Evolutionary conservation across 2,888 invertebrate species (phyloP).

Genomic region (Osmoderma eremita): DNA sequence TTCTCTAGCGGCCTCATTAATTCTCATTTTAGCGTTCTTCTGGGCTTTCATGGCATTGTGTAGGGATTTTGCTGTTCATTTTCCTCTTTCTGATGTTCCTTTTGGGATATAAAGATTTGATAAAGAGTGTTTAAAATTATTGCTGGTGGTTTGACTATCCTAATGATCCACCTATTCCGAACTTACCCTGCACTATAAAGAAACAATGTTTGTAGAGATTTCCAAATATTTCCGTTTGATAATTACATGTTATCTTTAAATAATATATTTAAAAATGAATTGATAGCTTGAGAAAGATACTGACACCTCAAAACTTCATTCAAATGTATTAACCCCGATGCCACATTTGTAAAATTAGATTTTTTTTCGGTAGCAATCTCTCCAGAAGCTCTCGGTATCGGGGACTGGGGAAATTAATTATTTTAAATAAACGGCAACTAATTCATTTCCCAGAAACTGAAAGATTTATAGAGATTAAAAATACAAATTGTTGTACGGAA

Average conservation of each 20-base stretch:
- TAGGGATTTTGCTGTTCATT: neutral
- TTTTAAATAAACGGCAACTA: conserved; percentile 43
- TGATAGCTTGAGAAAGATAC: too few species aligned
- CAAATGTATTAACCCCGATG: too few species aligned
- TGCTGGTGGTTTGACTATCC: too few species aligned
- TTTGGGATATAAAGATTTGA: too few species aligned
- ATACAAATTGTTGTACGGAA: conserved; percentile 43
- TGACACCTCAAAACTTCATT: too few species aligned
- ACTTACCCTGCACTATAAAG: neutral
- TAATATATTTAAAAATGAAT: too few species aligned
- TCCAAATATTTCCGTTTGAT: too few species aligned
- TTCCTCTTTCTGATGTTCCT: neutral
- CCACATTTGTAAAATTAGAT: too few species aligned
- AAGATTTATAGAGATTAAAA: conserved; percentile 44
- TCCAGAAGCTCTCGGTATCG: neutral
- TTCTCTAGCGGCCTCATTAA: conserved; percentile 1
- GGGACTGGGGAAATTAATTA: conserved; percentile 39
- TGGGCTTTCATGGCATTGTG: neutral
- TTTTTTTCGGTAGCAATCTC: neutral
- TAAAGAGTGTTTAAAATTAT: too few species aligned
- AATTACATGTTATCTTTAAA: too few species aligned
- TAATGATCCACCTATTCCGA: too few species aligned
- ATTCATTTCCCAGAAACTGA: conserved; percentile 43
- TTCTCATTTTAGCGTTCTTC: conserved; percentile 1
- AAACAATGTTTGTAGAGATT: neutral